phyloP scores from a whole-genome alignment of 2,113 vertebrate genomes.

The Eretmochelys imbricata region DNA sequence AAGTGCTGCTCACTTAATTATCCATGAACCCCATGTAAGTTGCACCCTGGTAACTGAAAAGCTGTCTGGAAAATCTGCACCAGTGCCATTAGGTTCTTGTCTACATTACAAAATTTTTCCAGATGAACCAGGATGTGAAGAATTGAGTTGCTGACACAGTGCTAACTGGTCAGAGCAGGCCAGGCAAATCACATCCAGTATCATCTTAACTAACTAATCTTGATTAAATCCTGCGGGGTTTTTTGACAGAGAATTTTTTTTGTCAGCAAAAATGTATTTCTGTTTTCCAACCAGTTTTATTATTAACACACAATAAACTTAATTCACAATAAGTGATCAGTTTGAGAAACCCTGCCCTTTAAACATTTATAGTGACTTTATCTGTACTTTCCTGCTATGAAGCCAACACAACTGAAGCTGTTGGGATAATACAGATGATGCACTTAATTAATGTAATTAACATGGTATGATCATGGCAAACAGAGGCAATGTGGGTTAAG shows the following conservation, averaged over 20 bases:
- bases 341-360: not conserved
- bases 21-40: not conserved
- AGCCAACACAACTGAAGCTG: accelerated
- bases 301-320: not conserved
- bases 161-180: not conserved
- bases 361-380: not conserved
- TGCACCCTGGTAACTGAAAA: not conserved
- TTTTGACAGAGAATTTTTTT: not conserved
- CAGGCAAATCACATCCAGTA: not conserved
- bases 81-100: not conserved
- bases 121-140: not conserved
- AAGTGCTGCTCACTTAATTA: not conserved
- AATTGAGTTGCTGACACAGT: not conserved
- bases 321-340: not conserved
- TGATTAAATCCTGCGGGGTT: not conserved
- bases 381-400: not conserved
- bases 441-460: not conserved
- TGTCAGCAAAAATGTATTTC: not conserved
- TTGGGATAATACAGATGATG: not conserved
- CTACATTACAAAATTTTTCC: not conserved
- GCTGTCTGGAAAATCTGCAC: not conserved
- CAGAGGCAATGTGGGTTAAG: accelerated
- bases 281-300: not conserved
- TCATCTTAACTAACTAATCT: not conserved
- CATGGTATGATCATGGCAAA: not conserved